Percentiles rank a stretch among this genome's conserved stretches.
Conservation (phyloP, 2,797 vertebrate species). For the Anas bernieri region DNA sequence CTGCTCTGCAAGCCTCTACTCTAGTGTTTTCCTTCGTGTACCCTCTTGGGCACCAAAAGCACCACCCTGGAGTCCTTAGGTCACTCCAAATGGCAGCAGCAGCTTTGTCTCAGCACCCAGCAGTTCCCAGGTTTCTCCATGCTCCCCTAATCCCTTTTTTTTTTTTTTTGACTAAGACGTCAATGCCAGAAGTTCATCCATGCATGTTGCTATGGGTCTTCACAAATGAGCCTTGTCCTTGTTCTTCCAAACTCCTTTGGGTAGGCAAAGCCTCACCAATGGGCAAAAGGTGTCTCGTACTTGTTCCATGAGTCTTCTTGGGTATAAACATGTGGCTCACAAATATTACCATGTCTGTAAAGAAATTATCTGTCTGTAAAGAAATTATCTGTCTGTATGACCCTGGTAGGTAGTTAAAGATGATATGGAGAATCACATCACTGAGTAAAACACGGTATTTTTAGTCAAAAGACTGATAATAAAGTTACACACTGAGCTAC, state of each 20-base stretch:
- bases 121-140: not conserved
- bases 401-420: not conserved
- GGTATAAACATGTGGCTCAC: not conserved
- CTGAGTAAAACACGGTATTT: not conserved
- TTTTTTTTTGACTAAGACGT: not conserved
- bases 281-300: not conserved
- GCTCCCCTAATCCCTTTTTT: not conserved
- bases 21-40: not conserved
- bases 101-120: not conserved
- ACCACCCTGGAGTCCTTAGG: not conserved
- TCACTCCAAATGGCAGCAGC: not conserved
- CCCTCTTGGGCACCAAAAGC: not conserved
- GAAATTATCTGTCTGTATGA: not conserved
- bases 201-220: not conserved
- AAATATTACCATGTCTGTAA: not conserved
- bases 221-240: not conserved
- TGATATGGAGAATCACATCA: not conserved
- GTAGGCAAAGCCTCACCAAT: not conserved
- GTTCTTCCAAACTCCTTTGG: not conserved
- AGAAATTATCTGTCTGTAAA: not conserved
- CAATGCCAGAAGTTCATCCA: not conserved
- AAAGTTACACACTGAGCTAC: not conserved
- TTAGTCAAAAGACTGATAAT: not conserved
- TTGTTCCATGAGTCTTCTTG: rapidly evolving
- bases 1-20: not conserved